Conservation (phyloP, 2,888 invertebrate genomes). For the Coleophora flavipennella region DNA sequence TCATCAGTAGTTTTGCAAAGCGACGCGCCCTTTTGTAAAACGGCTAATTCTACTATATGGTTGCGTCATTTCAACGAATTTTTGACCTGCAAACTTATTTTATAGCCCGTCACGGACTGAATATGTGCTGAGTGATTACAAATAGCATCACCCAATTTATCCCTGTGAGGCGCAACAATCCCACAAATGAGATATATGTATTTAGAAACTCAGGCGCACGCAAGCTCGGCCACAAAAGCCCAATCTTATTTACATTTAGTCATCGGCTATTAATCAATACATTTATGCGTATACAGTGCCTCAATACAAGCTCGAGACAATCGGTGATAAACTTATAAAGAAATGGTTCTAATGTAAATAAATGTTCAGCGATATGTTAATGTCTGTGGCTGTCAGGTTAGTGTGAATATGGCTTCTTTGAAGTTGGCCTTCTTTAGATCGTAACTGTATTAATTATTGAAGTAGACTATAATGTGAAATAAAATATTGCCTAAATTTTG, state of each 20-base stretch:
- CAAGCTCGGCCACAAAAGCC: conserved; percentile 37
- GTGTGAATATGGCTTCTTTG: conserved; percentile 24
- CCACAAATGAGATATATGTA: too few relatives aligned
- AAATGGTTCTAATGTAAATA: conserved; percentile 70
- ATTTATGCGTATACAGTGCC: conserved; percentile 31
- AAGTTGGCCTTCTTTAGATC: too few relatives aligned
- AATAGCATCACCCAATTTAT: conserved; percentile 19
- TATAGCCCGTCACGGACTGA: conserved; percentile 28
- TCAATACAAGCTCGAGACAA: conserved; percentile 55
- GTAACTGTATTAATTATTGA: too few relatives aligned
- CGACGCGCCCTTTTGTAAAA: too few relatives aligned
- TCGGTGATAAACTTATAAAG: conserved; percentile 66
- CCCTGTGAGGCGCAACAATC: conserved; percentile 26
- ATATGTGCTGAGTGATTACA: conserved; percentile 7
- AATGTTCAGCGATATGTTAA: conserved; percentile 63
- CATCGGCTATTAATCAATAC: conserved; percentile 54
- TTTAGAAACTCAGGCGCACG: conserved; percentile 26
- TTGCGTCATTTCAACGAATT: too few relatives aligned
- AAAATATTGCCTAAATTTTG: too few relatives aligned
- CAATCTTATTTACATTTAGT: conserved; percentile 63
- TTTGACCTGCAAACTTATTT: too few relatives aligned
- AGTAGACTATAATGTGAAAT: too few relatives aligned
- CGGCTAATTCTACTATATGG: too few relatives aligned
- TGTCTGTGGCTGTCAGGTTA: conserved; percentile 31
- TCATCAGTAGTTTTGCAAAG: too few relatives aligned